Evolutionary conservation across 2,113 vertebrate species (phyloP), one percentile per base, ranked within the genome.

Genomic region (Sphyrna mokarran): DNA sequence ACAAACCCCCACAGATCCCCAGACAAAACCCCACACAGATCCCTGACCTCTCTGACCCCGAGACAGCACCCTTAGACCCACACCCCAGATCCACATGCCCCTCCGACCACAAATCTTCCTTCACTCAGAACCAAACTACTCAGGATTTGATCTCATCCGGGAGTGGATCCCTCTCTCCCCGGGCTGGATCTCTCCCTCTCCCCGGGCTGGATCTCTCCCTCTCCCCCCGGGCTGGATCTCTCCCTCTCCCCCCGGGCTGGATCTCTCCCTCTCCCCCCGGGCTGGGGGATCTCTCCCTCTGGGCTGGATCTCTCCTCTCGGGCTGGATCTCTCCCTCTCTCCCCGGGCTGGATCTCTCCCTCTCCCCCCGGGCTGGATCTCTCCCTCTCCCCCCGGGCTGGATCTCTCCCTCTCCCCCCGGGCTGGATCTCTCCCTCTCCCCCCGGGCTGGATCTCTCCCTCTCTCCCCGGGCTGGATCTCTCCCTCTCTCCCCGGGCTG

Each of bases 201-300:
- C n/a, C n/a, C n/a, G n/a, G n/a, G n/a, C n/a, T n/a, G n/a, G n/a
- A n/a, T n/a, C n/a, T n/a, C n/a, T n/a, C n/a, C n/a, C n/a, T n/a
- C n/a, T n/a, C n/a, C n/a, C n/a, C n/a, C n/a, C n/a, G n/a, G n/a
- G n/a, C n/a, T n/a, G n/a, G n/a, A n/a, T n/a, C n/a, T n/a, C n/a
- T n/a, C n/a, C n/a, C n/a, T 63, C 61, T 9, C 61, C 13, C 18
- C 3, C 5, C 0, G 0, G 4, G 63, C 0, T 58, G 58, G 6
- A 40, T 14, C 70, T n/a, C n/a, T n/a, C n/a, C 1, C 58, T 48
- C 40, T 0, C 48, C 3, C 48, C 1, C 48, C 48, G 48, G 48
- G 48, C 48, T 48, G n/a, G n/a, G n/a, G 10, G 20, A 9, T 11
- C 2, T 0, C 1, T 0, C 22, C 0, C 1, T 0, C 22, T 69